A percentile compares a stretch with the other conserved stretches of the same genome.
Evolutionary conservation across 2,888 invertebrate species (phyloP).

Genomic region (Cremastinae sp.): DNA sequence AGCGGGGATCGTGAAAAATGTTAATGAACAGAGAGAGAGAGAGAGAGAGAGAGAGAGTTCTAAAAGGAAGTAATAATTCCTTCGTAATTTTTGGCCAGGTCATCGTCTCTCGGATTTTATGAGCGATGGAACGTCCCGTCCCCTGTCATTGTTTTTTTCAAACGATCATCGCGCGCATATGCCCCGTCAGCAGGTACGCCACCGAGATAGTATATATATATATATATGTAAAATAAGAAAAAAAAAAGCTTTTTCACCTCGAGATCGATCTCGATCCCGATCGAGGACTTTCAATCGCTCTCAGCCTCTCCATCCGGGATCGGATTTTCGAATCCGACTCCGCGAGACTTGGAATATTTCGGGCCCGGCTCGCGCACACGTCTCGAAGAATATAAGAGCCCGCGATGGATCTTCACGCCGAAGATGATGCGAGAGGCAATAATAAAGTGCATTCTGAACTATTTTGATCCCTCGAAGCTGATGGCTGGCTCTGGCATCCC

Average conservation of each 20-base stretch:
- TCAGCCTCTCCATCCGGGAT: not conserved
- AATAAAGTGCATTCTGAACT: no score
- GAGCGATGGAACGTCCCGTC: conserved; percentile 2
- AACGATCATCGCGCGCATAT: conserved; percentile 26
- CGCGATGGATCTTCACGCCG: no score
- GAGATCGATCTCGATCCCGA: not conserved
- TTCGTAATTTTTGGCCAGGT: conserved; percentile 15
- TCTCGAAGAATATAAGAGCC: no score
- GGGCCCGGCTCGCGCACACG: no score
- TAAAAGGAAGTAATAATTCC: conserved; percentile 30
- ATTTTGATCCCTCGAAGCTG: no score
- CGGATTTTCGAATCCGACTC: not conserved
- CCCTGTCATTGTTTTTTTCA: conserved; percentile 41
- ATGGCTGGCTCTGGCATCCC: not conserved
- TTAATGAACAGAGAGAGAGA: conserved; percentile 31
- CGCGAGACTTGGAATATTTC: not conserved
- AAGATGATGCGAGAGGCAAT: no score
- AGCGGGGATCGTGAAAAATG: conserved; percentile 22
- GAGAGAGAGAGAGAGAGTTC: no score
- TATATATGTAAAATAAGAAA: no score
- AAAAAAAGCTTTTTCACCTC: no score
- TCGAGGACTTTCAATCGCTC: no score
- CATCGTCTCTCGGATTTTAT: conserved; percentile 21
- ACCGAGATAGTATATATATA: no score
- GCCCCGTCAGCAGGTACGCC: not conserved